Conservation (phyloP, 2,888 invertebrate genomes). For the Leptinotarsa peninsularis region DNA sequence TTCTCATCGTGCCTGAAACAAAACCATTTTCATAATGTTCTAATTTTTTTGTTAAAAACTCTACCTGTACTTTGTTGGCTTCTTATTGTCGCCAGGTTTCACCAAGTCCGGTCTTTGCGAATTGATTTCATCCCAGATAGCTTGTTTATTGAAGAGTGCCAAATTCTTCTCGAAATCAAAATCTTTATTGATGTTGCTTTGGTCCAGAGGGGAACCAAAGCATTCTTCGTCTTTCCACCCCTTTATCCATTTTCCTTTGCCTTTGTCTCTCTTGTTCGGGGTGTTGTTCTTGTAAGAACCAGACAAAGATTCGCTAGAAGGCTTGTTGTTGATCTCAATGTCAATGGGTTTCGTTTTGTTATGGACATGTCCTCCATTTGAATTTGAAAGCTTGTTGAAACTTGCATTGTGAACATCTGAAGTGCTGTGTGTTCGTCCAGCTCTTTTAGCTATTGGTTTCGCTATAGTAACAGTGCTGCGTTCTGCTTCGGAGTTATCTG, state of each 20-base stretch:
- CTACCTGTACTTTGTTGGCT: conserved; percentile 63
- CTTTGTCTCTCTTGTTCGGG: conserved; percentile 70
- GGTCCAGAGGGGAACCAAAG: conserved; percentile 80
- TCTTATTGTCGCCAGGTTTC: conserved; percentile 66
- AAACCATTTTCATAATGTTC: conserved; percentile 8
- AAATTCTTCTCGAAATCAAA: conserved; percentile 96
- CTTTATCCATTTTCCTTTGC: conserved; percentile 66
- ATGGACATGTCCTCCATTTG: conserved; percentile 51
- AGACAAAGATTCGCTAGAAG: conserved; percentile 60
- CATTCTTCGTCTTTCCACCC: conserved; percentile 79
- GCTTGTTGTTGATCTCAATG: conserved; percentile 53
- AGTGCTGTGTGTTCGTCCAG: conserved; percentile 65
- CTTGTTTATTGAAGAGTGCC: conserved; percentile 89
- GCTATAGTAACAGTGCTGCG: conserved; percentile 69
- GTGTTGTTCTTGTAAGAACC: conserved; percentile 62
- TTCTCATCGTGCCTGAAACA: conserved; percentile 87
- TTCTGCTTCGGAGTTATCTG: conserved; percentile 59
- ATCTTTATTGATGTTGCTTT: conserved; percentile 74
- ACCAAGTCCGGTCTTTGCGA: conserved; percentile 74
- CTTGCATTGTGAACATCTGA: conserved; percentile 62
- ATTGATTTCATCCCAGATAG: conserved; percentile 79
- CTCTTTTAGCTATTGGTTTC: conserved; percentile 70
- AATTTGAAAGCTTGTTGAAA: conserved; percentile 58
- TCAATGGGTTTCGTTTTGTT: conserved; percentile 64
- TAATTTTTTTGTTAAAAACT: background rate